Base-by-base conservation (phyloP, 2,797 vertebrate genomes). In the Pantherophis alleghaniensis region DNA sequence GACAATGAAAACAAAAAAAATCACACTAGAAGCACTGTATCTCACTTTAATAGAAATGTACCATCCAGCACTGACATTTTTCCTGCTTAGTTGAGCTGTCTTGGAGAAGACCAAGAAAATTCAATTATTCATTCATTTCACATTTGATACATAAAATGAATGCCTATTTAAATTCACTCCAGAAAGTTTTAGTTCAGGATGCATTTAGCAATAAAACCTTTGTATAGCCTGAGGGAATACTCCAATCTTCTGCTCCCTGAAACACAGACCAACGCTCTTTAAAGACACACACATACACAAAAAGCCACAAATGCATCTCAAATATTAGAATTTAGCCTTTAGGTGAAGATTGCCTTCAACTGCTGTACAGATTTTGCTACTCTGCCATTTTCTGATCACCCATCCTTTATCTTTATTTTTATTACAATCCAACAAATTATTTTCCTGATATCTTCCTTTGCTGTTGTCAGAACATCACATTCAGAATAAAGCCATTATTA, bases 141-240 rank as follows among this genome's bases (percentile, higher is more conserved):
- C 89, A 92, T 91, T 91, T 66, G 66, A 92, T 89, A 92, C 47
- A 61, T 28, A 92, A 91, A 88, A 92, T 18, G 28, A 88, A 74
- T 28, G 12, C 59, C 37, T 6, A 86, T 92, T 92, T 91, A 89
- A 92, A 94, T 92, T 88, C 66, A 92, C 57, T 60, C 69, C 22
- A 20, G 86, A 79, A 91, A 86, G 86, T 90, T 91, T 91, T 92
- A 90, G 87, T 37, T 89, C 89, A 94, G 91, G 93, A 92, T 16
- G 60, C 91, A 88, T 92, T 94, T 92, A 88, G 87, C 87, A 94
- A 94, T 86, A 92, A 92, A 94, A 91, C 26, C 9, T 91, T 91
- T 88, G 69, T 88, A 90, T 57, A 53, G 90, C 89, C 89, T 83
- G 66, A 86, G 91, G 91, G 66, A 86, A 88, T 87, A 91, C 51